A percentile compares a stretch with the other conserved stretches of the same genome.
Conservation (phyloP, 53 echinoderm and acorn worm genomes). For the Hippasteria phrygiana region DNA sequence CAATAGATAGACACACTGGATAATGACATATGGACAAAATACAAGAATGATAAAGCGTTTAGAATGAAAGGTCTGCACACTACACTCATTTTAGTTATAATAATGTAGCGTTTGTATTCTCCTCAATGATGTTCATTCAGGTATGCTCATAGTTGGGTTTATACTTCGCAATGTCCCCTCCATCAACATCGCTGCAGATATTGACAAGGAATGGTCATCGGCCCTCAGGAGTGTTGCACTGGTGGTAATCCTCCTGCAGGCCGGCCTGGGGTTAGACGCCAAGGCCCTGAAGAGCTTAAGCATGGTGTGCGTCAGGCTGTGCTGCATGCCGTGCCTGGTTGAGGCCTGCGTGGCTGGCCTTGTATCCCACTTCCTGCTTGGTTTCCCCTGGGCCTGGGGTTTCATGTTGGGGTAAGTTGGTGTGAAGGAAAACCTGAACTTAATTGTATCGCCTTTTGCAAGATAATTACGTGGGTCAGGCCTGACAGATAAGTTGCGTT, state of each 20-base stretch:
- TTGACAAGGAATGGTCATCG: conserved; percentile 83
- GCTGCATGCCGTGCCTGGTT: conserved; percentile 87
- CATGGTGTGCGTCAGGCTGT: conserved; percentile 90
- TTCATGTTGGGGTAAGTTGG: conserved; percentile 93
- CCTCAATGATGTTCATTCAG: conserved; percentile 42
- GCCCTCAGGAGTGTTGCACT: conserved; percentile 84
- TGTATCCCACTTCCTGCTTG: conserved; percentile 83
- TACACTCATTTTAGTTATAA: neutral
- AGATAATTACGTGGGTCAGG: too few relatives aligned
- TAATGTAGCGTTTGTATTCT: neutral
- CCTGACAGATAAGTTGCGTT: neutral
- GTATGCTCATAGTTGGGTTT: conserved; percentile 95
- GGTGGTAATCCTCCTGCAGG: conserved; percentile 90
- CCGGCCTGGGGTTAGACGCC: conserved; percentile 94
- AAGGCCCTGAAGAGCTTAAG: conserved; percentile 83
- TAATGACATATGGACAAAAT: neutral
- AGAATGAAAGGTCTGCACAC: neutral
- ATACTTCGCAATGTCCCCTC: conserved; percentile 85
- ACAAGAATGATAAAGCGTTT: too few relatives aligned
- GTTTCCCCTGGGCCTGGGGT: conserved; percentile 96
- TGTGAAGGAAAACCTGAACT: too few relatives aligned
- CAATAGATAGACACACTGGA: too few relatives aligned
- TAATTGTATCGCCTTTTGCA: too few relatives aligned
- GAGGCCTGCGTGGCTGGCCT: conserved; percentile 87
- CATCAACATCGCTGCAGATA: conserved; percentile 87